Evolutionary conservation across 2,888 invertebrate species (phyloP), one percentile per base, ranked within the genome.

Genomic region (Cephalotes varians): DNA sequence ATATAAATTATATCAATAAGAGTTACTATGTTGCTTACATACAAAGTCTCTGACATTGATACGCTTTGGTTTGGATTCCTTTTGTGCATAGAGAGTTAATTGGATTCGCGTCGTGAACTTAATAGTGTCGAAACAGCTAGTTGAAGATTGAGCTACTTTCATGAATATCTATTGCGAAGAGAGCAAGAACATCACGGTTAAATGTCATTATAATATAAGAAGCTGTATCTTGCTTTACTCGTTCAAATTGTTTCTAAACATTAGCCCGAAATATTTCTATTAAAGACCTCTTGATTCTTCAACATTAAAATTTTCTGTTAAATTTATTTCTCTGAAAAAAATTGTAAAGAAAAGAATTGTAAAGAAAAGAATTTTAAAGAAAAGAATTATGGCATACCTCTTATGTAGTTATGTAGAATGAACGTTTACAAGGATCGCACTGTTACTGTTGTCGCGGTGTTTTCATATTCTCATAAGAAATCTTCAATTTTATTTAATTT

Each of bases 81-180:
- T 60, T 49, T 2, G 49, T 21, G 28, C 9, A 69, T 7, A 51
- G 34, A 10, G 28, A 49, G 15, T 5, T 34, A 51, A 51, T 21
- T n/a, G 15, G 31, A 69, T 51, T 64, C 21, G 21, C 21, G 34
- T 51, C 49, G 15, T 31, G 9, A 51, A n/a, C 9, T 69, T 51
- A 51, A 69, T 69, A 34, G 51, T 69, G 18, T 51, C 21, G 21
- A 69, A 69, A 69, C 5, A 69, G 31, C 21, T 51, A 34, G 15
- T 34, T 51, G 69, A 51, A 51, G 34, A 69, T 51, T 51, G 4
- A 51, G 7, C 69, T 49, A 51, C n/a, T 51, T 69, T 9, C 4
- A 69, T 34, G 15, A 31, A 51, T 51, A 49, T 69, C 7, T 21
- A 69, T 34, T 69, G 69, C 34, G 15, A 51, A 49, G 37, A n/a